Base-by-base conservation (phyloP, 1,140 invertebrate species). In the Adoxophyes honmai region DNA sequence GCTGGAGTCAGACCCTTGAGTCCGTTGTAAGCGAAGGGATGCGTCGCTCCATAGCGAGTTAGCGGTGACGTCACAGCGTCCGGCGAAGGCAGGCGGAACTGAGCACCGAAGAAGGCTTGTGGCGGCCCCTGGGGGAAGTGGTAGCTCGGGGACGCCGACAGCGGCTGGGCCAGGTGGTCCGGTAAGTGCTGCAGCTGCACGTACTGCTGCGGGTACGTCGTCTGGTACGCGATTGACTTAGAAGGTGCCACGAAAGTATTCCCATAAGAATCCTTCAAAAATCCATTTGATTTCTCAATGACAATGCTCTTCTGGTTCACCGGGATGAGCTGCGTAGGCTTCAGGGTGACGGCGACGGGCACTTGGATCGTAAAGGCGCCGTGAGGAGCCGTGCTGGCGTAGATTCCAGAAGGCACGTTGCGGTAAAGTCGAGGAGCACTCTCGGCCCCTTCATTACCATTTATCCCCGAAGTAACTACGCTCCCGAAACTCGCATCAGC, bases 191-290 rank as follows among this genome's bases (percentile, higher is more conserved):
- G 85, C 4, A 88, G 55, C 42, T 73, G 70, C n/a, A 88, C 72
- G 63, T 71, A 88, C 57, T 88, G 80, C 57, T 86, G 81, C 0
- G 85, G 80, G 34, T 79, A 77, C 3, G 73, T 66, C 8, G 72
- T 59, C 55, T 73, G 82, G 21, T 82, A 88, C 0, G 78, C 56
- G 1, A 73, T 54, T 4, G 69, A 54, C 55, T 81, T 76, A 10
- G 80, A 78, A 1, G 73, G 55, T 16, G 64, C 71, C 1, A 73
- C 65, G 39, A 75, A 85, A 55, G 64, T 69, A 28, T 88, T 84
- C 14, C 85, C 85, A 54, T 88, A 88, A 0, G 85, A 88, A 59
- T 88, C 85, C 59, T 66, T 84, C 21, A 88, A 68, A 42, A 64
- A 77, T 34, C 65, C 73, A 35, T 78, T 75, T n/a, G 62, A 58